Percentiles rank a stretch among this genome's conserved stretches.
Conservation (phyloP, 2,113 vertebrate species). For the Paradisaea rubra region DNA sequence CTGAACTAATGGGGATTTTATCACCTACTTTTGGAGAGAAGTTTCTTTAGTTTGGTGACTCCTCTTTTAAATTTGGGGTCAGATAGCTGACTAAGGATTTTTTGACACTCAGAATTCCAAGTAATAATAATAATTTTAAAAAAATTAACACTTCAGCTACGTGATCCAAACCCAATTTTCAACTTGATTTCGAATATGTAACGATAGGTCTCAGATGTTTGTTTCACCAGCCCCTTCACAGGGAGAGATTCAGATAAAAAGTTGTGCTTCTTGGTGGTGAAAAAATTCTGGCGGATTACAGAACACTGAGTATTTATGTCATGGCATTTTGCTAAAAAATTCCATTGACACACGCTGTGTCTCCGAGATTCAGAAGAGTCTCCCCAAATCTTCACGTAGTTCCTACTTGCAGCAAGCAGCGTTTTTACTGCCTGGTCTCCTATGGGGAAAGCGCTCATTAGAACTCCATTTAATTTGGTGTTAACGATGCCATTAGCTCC, state of each 20-base stretch:
- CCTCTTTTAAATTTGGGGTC: neutral
- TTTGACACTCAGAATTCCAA: neutral
- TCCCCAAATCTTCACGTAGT: neutral
- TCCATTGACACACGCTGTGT: neutral
- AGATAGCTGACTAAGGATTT: neutral
- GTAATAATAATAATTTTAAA: too few species aligned
- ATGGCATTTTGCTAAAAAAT: neutral
- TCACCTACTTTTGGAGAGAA: neutral
- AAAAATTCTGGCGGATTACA: neutral
- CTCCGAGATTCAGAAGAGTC: neutral
- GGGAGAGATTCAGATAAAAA: neutral
- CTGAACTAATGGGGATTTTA: neutral
- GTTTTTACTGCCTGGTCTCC: neutral
- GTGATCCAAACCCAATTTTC: neutral
- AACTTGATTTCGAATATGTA: neutral
- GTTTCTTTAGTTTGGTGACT: neutral
- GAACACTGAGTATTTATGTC: neutral
- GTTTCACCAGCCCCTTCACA: neutral
- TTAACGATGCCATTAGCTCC: conserved; percentile 15
- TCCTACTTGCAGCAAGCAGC: neutral
- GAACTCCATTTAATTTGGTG: conserved; percentile 39
- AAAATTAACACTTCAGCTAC: neutral
- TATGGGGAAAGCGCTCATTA: neutral
- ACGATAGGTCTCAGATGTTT: neutral
- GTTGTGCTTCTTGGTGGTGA: neutral